Evolutionary conservation across 2,797 vertebrate species (phyloP), one percentile per base, ranked within the genome.

Genomic region (Acanthiza pusilla): DNA sequence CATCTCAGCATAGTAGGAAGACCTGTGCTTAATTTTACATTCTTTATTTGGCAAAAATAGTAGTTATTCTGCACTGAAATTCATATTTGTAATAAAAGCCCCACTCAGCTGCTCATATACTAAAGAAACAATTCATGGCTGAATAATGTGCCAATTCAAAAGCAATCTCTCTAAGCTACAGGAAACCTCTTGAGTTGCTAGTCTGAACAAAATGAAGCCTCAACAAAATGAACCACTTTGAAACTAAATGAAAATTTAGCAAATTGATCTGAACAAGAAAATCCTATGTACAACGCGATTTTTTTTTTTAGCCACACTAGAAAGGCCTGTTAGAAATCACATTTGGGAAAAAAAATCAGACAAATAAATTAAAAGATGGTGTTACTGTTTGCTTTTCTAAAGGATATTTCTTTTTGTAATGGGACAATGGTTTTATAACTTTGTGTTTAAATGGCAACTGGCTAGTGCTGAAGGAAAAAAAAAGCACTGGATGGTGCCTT

Each of bases 51-150:
- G 88, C 92, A 97, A 96, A 95, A 97, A 95, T 91, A 96, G 91
- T 95, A 89, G 66, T 77, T 91, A 60, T 92, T 93, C 77, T 85
- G 72, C 91, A 93, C 95, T 96, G 95, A 93, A 95, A 95, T 96
- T 95, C 93, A 29, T 97, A 96, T 93, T 94, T 94, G 87, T 94
- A 92, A 96, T 94, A 84, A 94, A 94, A 96, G 93, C 90, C 62
- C 48, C 75, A 85, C 93, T 97, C 95, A 96, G 97, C 96, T 96
- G 89, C 96, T 94, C 93, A 93, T 97, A 97, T 91, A 96, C 94
- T 96, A 97, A 97, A 97, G 94, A 97, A 97, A 97, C 95, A 97
- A 96, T 97, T 97, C 97, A 97, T 94, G 95, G 95, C 97, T 98
- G 97, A 97, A 96, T 97, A 96, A 97, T 95, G 88, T 75, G 95